Percentiles rank a stretch among this genome's conserved stretches.
Conservation (phyloP, 2,888 invertebrate genomes). For the Tupiocoris notatus region DNA sequence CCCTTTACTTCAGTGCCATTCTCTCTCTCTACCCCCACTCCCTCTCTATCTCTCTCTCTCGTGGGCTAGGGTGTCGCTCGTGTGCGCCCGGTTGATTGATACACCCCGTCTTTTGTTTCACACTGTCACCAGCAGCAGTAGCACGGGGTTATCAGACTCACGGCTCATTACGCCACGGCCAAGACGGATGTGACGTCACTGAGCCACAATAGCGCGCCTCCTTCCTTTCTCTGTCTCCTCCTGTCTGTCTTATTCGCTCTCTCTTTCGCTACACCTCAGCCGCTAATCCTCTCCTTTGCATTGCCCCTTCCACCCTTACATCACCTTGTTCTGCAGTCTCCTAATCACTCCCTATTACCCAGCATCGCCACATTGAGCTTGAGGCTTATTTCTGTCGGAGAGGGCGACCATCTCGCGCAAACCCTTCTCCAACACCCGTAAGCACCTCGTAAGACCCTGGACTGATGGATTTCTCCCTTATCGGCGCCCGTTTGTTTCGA, state of each 20-base stretch:
- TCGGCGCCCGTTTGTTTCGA: conserved; percentile 25
- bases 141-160: conserved; percentile 36
- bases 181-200: conserved; percentile 44
- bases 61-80: neutral
- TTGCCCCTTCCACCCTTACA: neutral
- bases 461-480: conserved; percentile 1
- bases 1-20: neutral
- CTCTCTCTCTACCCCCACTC: neutral
- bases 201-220: conserved; percentile 29
- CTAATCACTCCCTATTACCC: conserved; percentile 43
- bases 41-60: neutral
- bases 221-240: neutral
- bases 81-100: conserved; percentile 35
- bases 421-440: neutral
- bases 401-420: neutral
- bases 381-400: conserved; percentile 33
- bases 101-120: conserved; percentile 43
- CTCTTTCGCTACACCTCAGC: conserved; percentile 12
- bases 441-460: neutral
- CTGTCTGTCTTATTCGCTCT: neutral
- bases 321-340: neutral
- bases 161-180: conserved; percentile 43
- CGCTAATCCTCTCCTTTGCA: conserved; percentile 19
- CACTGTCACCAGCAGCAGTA: conserved; percentile 35
- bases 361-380: conserved; percentile 36